phyloP scores from a whole-genome alignment of 2,113 vertebrate genomes.

The Podocnemis expansa region DNA sequence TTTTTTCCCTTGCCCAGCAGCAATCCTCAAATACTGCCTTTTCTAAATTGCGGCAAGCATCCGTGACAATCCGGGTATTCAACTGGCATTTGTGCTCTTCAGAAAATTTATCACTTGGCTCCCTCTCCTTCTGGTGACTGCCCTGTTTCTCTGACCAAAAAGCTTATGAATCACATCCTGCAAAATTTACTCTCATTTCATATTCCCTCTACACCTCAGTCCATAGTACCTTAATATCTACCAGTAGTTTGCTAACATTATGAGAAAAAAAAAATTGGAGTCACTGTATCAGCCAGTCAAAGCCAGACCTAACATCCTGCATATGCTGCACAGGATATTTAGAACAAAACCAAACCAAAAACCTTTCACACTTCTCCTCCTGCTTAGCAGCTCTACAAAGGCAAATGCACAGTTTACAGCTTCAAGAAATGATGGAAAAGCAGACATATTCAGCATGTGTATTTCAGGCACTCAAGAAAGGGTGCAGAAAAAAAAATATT shows the following conservation, averaged over 20 bases:
- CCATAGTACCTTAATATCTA: constrained; percentile 45
- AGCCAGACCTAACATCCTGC: constrained; percentile 72
- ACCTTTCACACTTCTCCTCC: constrained; percentile 56
- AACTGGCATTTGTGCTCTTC: background rate
- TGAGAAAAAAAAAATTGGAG: background rate
- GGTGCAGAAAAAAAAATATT: background rate
- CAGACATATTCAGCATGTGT: background rate
- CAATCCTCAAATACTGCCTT: background rate
- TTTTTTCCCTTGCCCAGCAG: background rate
- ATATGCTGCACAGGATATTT: constrained; percentile 43
- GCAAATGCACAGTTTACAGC: background rate
- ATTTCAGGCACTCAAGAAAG: background rate
- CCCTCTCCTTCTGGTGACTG: background rate
- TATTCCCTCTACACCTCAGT: constrained; percentile 29
- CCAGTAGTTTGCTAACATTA: constrained; percentile 53
- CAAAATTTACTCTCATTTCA: constrained; percentile 47
- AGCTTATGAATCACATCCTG: constrained; percentile 40
- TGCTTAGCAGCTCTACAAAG: background rate
- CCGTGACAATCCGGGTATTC: background rate
- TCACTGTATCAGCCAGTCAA: constrained; percentile 63
- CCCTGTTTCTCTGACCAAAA: constrained; percentile 9
- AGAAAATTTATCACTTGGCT: background rate
- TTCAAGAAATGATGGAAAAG: background rate
- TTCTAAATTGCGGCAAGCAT: background rate
- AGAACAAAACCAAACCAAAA: constrained; percentile 15